phyloP scores from a whole-genome alignment of 1,140 invertebrate species.

The Orchesella cincta region DNA sequence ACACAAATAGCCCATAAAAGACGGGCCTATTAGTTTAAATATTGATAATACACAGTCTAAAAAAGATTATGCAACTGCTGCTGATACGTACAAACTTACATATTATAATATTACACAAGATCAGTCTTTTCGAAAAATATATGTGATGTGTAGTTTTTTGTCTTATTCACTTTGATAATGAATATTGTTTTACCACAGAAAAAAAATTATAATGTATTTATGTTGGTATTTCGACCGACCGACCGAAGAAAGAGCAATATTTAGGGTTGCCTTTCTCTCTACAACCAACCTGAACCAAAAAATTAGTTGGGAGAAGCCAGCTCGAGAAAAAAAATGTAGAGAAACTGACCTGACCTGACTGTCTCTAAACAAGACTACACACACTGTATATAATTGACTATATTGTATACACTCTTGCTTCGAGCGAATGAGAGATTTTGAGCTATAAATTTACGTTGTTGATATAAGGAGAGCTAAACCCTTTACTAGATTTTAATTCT shows the following conservation, averaged over 20 bases:
- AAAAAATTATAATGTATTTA: neutral
- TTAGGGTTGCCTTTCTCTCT: neutral
- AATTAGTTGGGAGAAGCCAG: too few relatives aligned
- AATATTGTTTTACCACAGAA: neutral
- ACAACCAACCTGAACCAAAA: neutral
- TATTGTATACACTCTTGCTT: too few relatives aligned
- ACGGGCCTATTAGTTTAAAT: too few relatives aligned
- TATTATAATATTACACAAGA: neutral
- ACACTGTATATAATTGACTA: too few relatives aligned
- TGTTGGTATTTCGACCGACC: neutral
- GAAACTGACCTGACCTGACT: too few relatives aligned
- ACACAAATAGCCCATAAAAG: too few relatives aligned
- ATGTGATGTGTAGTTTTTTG: conserved; percentile 16
- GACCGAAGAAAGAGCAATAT: neutral
- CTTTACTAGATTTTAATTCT: too few relatives aligned
- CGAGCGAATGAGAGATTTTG: too few relatives aligned
- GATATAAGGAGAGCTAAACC: too few relatives aligned
- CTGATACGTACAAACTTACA: neutral
- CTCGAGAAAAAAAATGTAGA: too few relatives aligned
- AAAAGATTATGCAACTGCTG: neutral
- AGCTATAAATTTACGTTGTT: neutral
- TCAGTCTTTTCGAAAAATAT: conserved; percentile 43
- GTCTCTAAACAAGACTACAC: too few relatives aligned
- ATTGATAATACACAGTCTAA: too few relatives aligned
- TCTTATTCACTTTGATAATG: neutral